phyloP scores from a whole-genome alignment of 2,797 vertebrate genomes.

The Australoheros facetus region DNA sequence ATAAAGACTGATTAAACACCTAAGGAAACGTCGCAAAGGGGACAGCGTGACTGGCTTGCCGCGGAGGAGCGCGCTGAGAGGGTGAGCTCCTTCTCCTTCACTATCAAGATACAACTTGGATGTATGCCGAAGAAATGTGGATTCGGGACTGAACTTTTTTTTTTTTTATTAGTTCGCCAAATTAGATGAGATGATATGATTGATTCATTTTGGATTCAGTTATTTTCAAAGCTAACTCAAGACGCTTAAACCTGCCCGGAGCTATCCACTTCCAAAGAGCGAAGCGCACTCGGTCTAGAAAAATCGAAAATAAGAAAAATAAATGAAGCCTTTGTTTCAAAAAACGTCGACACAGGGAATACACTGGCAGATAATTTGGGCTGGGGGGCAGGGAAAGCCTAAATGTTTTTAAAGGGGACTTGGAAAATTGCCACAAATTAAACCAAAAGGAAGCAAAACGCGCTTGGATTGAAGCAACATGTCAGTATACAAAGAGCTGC shows the following conservation, averaged over 20 bases:
- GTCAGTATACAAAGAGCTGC: neutral
- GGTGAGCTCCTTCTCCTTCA: conserved; percentile 49
- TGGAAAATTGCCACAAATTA: conserved; percentile 8
- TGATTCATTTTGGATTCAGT: conserved; percentile 5
- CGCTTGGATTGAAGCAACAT: conserved; percentile 42
- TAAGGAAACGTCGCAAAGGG: conserved; percentile 32
- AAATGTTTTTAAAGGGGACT: conserved; percentile 31
- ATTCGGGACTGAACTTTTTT: conserved; percentile 14
- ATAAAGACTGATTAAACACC: conserved; percentile 30
- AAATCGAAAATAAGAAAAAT: neutral
- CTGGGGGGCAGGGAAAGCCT: conserved; percentile 17
- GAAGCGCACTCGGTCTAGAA: conserved; percentile 15
- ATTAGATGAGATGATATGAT: neutral
- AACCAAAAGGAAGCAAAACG: conserved; percentile 32
- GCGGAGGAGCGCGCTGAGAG: conserved; percentile 37
- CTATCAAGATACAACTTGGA: conserved; percentile 56
- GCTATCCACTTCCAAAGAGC: conserved; percentile 20
- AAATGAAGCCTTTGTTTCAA: conserved; percentile 2
- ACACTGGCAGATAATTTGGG: conserved; percentile 21
- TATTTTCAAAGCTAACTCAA: neutral
- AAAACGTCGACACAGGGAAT: conserved; percentile 25
- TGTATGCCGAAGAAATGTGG: conserved; percentile 15
- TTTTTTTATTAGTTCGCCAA: neutral
- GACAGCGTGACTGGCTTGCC: conserved; percentile 35
- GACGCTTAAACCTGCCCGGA: neutral